These are phyloP conservation scores for Gambusia affinis DNA, from an alignment of 2,113 vertebrate species.

Conservation along the genomic window DNA sequence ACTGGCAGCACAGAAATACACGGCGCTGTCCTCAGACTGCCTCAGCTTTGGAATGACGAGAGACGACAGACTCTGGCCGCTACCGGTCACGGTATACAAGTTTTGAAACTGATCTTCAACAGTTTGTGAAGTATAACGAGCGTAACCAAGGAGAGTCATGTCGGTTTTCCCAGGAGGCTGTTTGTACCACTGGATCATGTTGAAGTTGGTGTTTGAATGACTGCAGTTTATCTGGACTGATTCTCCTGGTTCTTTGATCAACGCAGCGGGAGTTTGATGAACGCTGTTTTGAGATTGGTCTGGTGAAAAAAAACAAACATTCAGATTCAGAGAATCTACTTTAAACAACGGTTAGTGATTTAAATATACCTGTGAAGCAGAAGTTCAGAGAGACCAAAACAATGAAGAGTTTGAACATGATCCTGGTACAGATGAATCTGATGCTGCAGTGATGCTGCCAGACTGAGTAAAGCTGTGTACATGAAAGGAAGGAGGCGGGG, in stretches of 20 bases:
- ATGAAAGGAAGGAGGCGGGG: too few relatives aligned
- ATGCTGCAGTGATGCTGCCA: too few relatives aligned
- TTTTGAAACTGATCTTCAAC: background rate
- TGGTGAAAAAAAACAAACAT: background rate
- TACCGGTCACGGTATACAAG: conserved; percentile 10
- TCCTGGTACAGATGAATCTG: too few relatives aligned
- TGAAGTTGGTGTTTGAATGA: background rate
- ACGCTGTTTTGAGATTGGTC: background rate
- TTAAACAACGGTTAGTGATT: too few relatives aligned
- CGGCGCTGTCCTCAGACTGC: conserved; percentile 36
- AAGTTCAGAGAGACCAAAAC: too few relatives aligned
- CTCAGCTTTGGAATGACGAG: conserved; percentile 6
- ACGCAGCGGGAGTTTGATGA: background rate
- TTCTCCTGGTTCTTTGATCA: background rate
- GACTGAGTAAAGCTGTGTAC: too few relatives aligned
- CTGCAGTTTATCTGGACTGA: conserved; percentile 31
- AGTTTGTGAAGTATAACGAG: background rate
- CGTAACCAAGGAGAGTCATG: background rate
- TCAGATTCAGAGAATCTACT: too few relatives aligned
- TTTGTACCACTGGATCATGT: conserved; percentile 42
- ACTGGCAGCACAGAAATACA: conserved; percentile 70
- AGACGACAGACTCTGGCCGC: conserved; percentile 17
- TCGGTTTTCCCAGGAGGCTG: background rate
- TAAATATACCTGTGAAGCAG: too few relatives aligned
- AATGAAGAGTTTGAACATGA: too few relatives aligned